Evolutionary conservation across 2,113 vertebrate species (phyloP).

Genomic region (Colaptes auratus): DNA sequence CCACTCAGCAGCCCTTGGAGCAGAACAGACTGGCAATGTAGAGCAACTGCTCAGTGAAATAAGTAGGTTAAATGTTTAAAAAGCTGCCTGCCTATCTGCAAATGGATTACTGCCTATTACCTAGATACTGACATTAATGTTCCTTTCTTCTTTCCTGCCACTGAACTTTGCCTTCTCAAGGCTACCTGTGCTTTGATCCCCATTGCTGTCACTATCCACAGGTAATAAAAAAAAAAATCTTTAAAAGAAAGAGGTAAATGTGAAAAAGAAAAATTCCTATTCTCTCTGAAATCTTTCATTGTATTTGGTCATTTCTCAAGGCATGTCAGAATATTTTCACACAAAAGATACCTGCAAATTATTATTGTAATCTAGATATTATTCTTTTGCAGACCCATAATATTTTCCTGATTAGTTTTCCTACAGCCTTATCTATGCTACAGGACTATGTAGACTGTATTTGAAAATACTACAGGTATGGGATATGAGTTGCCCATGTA

Average conservation of each 20-base stretch:
- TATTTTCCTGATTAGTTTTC: background rate
- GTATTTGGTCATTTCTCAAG: background rate
- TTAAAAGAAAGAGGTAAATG: background rate
- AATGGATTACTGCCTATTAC: background rate
- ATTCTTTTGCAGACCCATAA: background rate
- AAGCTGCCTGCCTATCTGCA: background rate
- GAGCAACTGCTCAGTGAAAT: background rate
- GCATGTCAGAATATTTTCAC: background rate
- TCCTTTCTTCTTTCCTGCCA: background rate
- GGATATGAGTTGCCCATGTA: background rate
- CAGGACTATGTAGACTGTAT: background rate
- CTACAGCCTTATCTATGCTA: background rate
- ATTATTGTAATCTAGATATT: background rate
- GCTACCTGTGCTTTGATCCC: background rate
- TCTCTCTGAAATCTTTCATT: background rate
- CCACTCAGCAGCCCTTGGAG: background rate
- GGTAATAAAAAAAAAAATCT: background rate
- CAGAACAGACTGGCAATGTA: background rate
- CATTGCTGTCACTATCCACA: background rate
- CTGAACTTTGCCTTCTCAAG: background rate
- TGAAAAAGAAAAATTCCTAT: background rate
- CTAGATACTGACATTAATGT: background rate
- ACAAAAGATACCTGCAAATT: background rate
- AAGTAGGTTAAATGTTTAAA: background rate
- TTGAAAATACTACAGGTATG: background rate